phyloP scores from a whole-genome alignment of 2,797 vertebrate species.

The Phyllotis vaccarum region DNA sequence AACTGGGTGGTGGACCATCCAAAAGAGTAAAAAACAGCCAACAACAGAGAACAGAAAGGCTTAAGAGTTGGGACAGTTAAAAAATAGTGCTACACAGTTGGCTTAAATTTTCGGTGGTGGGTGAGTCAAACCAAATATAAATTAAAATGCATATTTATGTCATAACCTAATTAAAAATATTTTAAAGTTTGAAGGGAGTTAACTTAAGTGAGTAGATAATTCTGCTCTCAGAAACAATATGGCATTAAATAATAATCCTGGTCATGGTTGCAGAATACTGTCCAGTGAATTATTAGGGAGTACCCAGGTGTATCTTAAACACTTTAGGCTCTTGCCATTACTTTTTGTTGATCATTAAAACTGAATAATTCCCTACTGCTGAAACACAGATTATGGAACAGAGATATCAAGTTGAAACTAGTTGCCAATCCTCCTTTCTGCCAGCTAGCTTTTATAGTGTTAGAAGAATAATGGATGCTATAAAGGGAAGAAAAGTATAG shows the following conservation, averaged over 20 bases:
- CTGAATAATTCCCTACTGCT: background rate
- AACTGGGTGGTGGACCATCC: background rate
- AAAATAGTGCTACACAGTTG: background rate
- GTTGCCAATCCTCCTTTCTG: background rate
- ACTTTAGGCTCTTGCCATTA: background rate
- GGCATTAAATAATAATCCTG: background rate
- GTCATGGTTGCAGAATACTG: too few species aligned
- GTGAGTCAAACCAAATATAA: background rate
- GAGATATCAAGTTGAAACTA: background rate
- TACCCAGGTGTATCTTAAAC: background rate
- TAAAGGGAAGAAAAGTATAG: background rate
- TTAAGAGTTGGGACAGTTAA: background rate
- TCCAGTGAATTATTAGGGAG: background rate
- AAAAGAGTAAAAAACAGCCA: background rate
- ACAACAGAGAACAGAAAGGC: background rate
- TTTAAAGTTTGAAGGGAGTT: background rate
- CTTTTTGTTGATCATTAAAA: background rate
- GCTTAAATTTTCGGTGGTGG: background rate
- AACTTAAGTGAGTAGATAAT: background rate
- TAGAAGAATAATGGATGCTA: background rate
- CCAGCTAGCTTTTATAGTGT: background rate
- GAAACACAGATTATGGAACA: background rate
- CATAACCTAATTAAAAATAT: background rate
- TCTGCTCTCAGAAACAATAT: background rate
- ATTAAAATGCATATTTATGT: background rate